Base-by-base conservation (phyloP, 2,888 invertebrate species). In the Flexamia atlantica region DNA sequence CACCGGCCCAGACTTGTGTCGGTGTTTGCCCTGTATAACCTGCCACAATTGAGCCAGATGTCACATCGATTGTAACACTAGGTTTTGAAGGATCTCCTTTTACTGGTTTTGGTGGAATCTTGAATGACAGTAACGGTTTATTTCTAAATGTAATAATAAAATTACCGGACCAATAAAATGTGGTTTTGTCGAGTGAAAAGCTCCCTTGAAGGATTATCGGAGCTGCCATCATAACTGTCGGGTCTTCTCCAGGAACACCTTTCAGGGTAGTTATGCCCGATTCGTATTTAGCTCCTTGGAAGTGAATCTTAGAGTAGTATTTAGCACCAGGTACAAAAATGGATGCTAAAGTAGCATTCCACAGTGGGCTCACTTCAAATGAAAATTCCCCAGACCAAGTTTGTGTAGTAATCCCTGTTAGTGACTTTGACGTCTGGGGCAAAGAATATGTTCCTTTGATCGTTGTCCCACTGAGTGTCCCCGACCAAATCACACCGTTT, bases 401-500 rank as follows among this genome's bases (percentile, higher is more conserved):
- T 82, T 82, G 81, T 46, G 36, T 36, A n/a, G 36, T 28, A 30
- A 60, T 14, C 17, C 64, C 68, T 23, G 60, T 30, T 3, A 30
- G 42, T 9, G 64, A 68, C 60, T 83, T 82, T 20, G 83, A 80
- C 70, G 86, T 84, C 46, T 86, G 86, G 9, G 85, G 86, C 40
- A 87, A 81, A 32, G 84, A 42, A 40, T 84, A 87, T 20, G 85
- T 70, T 7, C 87, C 86, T 53, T 85, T 82, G 10, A 86, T 17
- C 14, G 86, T 84, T 10, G 85, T 84, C 17, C 86, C 86, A 81
- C 86, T 85, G 14, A 86, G 74, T 30, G 85, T 85, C 60, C 84
- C 84, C n/a, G 85, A 85, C 86, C 87, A 85, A 81, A 86, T 64
- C 0, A 84, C 81, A 40, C 84, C 85, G 46, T 85, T 86, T n/a